A percentile compares a stretch with the other conserved stretches of the same genome.
Evolutionary conservation across 1,140 invertebrate genomes (phyloP).

Genomic region (Drosophila biarmipes): DNA sequence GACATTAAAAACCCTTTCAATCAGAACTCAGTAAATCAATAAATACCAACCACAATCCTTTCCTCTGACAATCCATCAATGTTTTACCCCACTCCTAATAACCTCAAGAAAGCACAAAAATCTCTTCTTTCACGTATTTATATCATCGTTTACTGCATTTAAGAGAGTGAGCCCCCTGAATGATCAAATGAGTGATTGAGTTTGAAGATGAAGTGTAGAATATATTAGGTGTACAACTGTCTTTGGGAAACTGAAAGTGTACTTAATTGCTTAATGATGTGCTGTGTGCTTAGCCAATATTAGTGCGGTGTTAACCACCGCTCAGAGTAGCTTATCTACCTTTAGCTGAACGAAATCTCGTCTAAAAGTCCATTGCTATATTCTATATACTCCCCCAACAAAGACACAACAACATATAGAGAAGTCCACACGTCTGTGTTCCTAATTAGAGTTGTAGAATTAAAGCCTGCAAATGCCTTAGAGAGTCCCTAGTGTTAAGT

Average conservation of each 20-base stretch:
- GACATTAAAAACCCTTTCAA: background rate
- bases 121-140: conserved; percentile 5
- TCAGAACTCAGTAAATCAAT: background rate
- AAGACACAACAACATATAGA: conserved; percentile 22
- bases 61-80: conserved; percentile 27
- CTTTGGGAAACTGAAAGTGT: conserved; percentile 67
- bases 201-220: conserved; percentile 20
- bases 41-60: background rate
- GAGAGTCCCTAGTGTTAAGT: conserved; percentile 45
- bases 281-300: conserved; percentile 62
- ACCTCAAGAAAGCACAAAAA: conserved; percentile 19
- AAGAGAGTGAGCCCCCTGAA: conserved; percentile 19
- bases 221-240: conserved; percentile 21
- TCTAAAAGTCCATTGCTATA: conserved; percentile 29
- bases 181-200: conserved; percentile 14
- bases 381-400: conserved; percentile 15
- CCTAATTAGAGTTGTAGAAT: conserved; percentile 50
- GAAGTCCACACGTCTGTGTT: conserved; percentile 60
- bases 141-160: conserved; percentile 56
- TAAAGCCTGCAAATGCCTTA: conserved; percentile 39
- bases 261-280: conserved; percentile 78
- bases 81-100: background rate
- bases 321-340: conserved; percentile 28
- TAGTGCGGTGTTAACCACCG: conserved; percentile 1
- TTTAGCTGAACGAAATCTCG: conserved; percentile 14